Conservation (phyloP, 2,888 invertebrate species). For the Agapostemon virescens region DNA sequence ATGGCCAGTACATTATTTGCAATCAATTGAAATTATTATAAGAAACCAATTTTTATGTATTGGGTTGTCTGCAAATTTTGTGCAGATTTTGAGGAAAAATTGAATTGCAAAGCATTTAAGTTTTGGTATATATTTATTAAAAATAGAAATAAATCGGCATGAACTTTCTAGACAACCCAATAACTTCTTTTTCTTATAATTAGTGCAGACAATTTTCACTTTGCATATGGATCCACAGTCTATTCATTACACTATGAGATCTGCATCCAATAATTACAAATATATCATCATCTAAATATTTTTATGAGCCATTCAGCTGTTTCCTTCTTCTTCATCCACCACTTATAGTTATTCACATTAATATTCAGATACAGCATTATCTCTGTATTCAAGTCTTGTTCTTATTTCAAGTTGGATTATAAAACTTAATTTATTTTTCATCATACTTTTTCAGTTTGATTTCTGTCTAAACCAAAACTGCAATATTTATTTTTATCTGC, state of each 20-base stretch:
- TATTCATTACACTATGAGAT: not conserved
- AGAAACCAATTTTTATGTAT: not conserved
- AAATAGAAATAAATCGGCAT: too few species aligned
- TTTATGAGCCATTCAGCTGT: not conserved
- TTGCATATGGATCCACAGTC: not conserved
- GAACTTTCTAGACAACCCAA: too few species aligned
- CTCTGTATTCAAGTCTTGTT: not conserved
- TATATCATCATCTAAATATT: not conserved
- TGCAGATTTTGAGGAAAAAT: too few species aligned
- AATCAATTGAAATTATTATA: not conserved
- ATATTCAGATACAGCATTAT: not conserved
- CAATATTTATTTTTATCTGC: not conserved
- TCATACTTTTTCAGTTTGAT: not conserved
- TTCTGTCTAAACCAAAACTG: not conserved
- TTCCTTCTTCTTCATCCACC: not conserved
- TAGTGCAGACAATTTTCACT: not conserved
- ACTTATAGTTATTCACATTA: conserved; percentile 4
- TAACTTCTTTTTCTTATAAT: not conserved
- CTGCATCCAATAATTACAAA: not conserved
- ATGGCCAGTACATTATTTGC: not conserved
- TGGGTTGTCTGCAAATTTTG: too few species aligned
- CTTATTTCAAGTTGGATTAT: not conserved
- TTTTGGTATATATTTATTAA: too few species aligned
- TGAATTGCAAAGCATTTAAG: too few species aligned
- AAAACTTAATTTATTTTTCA: not conserved